A percentile compares a stretch with the other conserved stretches of the same genome.
These are phyloP conservation scores for Monodelphis domestica DNA, from an alignment of 2,797 vertebrate species.

Conservation along the genomic window DNA sequence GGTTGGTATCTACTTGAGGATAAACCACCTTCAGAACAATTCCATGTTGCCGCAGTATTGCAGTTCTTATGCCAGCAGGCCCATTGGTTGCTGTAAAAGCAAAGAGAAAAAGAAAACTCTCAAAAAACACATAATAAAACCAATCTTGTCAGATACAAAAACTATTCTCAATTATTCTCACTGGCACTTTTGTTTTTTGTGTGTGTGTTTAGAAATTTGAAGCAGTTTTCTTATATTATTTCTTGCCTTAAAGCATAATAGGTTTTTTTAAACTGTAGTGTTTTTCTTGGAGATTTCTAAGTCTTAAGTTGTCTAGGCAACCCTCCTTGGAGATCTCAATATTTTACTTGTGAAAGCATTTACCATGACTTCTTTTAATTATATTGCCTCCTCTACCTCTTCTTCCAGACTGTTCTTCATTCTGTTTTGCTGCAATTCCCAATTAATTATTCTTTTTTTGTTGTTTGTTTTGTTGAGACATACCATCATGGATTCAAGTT, in stretches of 20 bases:
- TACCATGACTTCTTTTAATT: neutral
- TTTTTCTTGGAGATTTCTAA: neutral
- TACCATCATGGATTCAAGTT: neutral
- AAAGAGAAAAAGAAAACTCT: conserved; percentile 33
- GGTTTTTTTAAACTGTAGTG: neutral
- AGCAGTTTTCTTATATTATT: neutral
- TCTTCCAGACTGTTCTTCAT: neutral
- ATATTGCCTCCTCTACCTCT: neutral
- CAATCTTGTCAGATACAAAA: neutral
- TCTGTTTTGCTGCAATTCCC: neutral
- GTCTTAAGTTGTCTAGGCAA: neutral
- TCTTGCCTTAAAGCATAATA: neutral
- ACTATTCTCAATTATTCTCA: neutral
- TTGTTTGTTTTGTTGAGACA: neutral
- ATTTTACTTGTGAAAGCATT: neutral
- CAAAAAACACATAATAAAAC: neutral
- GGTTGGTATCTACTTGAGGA: conserved; percentile 91
- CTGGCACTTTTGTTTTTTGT: neutral
- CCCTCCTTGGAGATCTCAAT: neutral
- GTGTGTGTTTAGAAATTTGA: neutral
- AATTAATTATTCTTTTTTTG: neutral
- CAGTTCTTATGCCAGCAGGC: conserved; percentile 84
- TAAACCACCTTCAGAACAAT: conserved; percentile 91
- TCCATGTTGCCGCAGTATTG: conserved; percentile 90
- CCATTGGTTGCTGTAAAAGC: conserved; percentile 87